Evolutionary conservation across 2,888 invertebrate species (phyloP), one percentile per base, ranked within the genome.

Genomic region (Leptopilina myrica): DNA sequence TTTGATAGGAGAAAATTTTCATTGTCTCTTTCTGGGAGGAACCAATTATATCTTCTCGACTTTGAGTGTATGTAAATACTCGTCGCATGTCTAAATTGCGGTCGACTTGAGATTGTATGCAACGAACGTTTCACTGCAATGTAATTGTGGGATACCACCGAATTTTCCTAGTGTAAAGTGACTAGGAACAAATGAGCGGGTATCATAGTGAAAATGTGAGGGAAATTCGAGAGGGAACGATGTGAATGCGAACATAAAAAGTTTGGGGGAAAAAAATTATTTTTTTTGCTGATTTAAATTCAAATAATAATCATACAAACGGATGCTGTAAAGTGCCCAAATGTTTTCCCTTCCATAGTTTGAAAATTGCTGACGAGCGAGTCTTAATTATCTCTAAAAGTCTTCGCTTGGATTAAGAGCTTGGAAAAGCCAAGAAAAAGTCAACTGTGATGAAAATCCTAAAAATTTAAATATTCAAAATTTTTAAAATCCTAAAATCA

Each of bases 321-420:
- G 73, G 73, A 73, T 53, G 33, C n/a, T 53, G 73, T 4, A 33
- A 73, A 73, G 56, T 73, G 73, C 56, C 56, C 40, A 59, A 73
- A 73, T 73, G 73, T 73, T 73, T 73, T 73, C 56, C 73, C 7
- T 73, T 73, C 53, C 53, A 49, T 14, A 73, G 73, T 73, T 20
- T 73, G 53, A 73, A 53, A 73, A 73, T 56, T 73, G 73, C 56
- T 56, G 53, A 73, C 53, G 69, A 73, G 69, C 56, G 69, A 73
- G 56, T 33, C 56, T 56, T 56, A 59, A 73, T 73, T 53, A 73
- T 73, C 73, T 40, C 56, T 53, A 26, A 33, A 53, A 33, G 56
- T 40, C 56, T 73, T 40, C 73, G n/a, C 56, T 20, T 73, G 33
- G 12, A 53, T 73, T 46, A 73, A 33, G 26, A 43, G 6, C 20